phyloP scores from a whole-genome alignment of 2,888 invertebrate species.

The Furcula furcula region DNA sequence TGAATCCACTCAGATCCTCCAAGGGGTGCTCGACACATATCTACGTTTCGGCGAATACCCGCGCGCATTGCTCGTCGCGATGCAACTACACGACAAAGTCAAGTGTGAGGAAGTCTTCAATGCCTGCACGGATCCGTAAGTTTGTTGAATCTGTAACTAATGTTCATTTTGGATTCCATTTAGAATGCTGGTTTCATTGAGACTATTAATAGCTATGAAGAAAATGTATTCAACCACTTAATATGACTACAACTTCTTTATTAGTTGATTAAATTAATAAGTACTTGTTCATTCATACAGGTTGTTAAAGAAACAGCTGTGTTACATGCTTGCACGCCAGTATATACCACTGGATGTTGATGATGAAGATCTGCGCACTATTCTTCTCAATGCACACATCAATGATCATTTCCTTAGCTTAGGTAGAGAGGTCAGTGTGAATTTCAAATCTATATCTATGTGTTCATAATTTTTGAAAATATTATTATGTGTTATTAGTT shows the following conservation, averaged over 20 bases:
- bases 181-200: background rate
- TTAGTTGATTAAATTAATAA: no score
- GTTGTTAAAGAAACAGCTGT: slow-evolving; percentile 94
- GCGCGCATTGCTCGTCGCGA: slow-evolving; percentile 94
- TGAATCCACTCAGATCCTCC: slow-evolving; percentile 92
- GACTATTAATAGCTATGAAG: no score
- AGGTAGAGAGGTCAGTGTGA: slow-evolving; percentile 88
- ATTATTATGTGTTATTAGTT: no score
- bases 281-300: slow-evolving; percentile 75
- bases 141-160: slow-evolving; percentile 23
- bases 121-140: slow-evolving; percentile 91
- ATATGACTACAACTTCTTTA: no score
- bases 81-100: slow-evolving; percentile 92
- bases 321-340: slow-evolving; percentile 97
- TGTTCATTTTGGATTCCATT: background rate
- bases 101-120: slow-evolving; percentile 93
- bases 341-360: slow-evolving; percentile 93
- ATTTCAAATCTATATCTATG: background rate
- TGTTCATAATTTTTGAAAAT: no score
- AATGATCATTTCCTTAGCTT: slow-evolving; percentile 96
- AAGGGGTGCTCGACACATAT: slow-evolving; percentile 92
- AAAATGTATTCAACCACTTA: no score
- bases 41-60: slow-evolving; percentile 93
- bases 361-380: slow-evolving; percentile 91
- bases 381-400: slow-evolving; percentile 96